A percentile compares a stretch with the other conserved stretches of the same genome.
These are phyloP conservation scores for Agriopis leucophaearia DNA, from an alignment of 2,888 invertebrate species.

Conservation along the genomic window DNA sequence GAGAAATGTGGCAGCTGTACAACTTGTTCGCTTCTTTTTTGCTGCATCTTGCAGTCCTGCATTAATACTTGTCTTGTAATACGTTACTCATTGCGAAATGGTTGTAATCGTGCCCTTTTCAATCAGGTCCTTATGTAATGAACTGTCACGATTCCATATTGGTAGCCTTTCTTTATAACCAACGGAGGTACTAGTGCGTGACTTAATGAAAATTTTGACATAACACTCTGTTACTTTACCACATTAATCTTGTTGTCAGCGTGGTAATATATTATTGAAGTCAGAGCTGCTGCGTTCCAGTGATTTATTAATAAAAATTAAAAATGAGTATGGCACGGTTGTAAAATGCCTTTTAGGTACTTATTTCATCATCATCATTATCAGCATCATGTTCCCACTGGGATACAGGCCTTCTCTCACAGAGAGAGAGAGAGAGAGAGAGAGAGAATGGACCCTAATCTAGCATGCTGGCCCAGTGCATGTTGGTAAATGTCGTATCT, in stretches of 20 bases:
- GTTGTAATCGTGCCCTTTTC: constrained; percentile 47
- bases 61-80: constrained; percentile 1
- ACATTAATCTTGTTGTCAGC: constrained; percentile 30
- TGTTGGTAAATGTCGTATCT: too few species aligned
- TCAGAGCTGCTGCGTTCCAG: constrained; percentile 9
- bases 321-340: constrained; percentile 4
- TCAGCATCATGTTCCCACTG: too few species aligned
- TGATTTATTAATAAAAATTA: constrained; percentile 22
- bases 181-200: constrained; percentile 53
- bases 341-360: neutral
- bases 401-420: too few species aligned
- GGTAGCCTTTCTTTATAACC: constrained; percentile 33
- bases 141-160: constrained; percentile 36
- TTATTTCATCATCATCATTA: neutral
- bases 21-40: constrained; percentile 15
- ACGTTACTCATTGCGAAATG: constrained; percentile 49
- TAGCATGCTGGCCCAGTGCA: too few species aligned
- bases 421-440: too few species aligned
- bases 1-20: constrained; percentile 24
- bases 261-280: constrained; percentile 24
- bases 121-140: constrained; percentile 49
- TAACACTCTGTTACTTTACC: constrained; percentile 10
- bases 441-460: too few species aligned
- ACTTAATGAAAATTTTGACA: constrained; percentile 45
- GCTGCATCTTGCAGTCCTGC: constrained; percentile 9